A percentile compares a stretch with the other conserved stretches of the same genome.
Evolutionary conservation across 2,113 vertebrate species (phyloP).

Genomic region (Mustelus asterias): DNA sequence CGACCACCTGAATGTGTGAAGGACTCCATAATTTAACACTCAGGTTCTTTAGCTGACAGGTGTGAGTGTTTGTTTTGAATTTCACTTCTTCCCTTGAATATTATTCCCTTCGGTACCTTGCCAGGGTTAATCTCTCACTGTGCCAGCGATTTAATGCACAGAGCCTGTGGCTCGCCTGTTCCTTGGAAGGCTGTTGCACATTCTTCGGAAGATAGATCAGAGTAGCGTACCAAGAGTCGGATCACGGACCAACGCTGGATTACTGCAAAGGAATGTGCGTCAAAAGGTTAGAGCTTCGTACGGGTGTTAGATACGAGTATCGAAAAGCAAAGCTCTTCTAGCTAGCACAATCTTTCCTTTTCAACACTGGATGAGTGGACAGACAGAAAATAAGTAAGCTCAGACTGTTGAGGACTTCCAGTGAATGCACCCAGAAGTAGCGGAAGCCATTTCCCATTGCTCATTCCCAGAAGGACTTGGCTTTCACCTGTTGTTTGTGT

Average conservation of each 20-base stretch:
- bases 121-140: slow-evolving; percentile 26
- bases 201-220: background rate
- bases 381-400: background rate
- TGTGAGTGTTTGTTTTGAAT: slow-evolving; percentile 16
- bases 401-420: background rate
- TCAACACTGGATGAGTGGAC: background rate
- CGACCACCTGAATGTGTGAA: slow-evolving; percentile 36
- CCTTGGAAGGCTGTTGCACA: background rate
- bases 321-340: background rate
- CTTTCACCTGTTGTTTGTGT: background rate
- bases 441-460: background rate
- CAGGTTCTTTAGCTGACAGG: slow-evolving; percentile 37
- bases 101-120: slow-evolving; percentile 31
- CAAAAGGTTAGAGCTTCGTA: background rate
- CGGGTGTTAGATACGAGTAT: background rate
- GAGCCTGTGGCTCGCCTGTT: slow-evolving; percentile 15
- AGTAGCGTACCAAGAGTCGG: background rate
- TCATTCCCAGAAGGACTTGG: background rate
- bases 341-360: background rate
- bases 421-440: background rate
- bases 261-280: slow-evolving; percentile 2
- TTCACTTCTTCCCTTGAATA: slow-evolving; percentile 8
- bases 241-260: slow-evolving; percentile 10
- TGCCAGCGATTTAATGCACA: slow-evolving; percentile 32
- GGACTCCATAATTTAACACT: slow-evolving; percentile 33